Conservation (phyloP, 2,113 vertebrate species). For the Hypanus sabinus region DNA sequence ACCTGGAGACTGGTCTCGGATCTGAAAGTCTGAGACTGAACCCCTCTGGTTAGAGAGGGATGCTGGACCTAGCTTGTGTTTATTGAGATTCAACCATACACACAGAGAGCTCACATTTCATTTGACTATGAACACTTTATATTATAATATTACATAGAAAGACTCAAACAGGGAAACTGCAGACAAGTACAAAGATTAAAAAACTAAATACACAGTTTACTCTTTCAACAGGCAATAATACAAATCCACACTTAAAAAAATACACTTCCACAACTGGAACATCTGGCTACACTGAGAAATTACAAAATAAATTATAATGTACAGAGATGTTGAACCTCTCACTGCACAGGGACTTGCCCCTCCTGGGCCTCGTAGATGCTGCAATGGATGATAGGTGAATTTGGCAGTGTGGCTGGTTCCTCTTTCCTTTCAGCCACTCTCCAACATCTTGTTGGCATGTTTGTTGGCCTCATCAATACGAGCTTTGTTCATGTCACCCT, state of each 20-base stretch:
- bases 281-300: constrained; percentile 17
- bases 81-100: neutral
- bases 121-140: neutral
- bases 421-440: constrained; percentile 42
- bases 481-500: constrained; percentile 60
- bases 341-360: neutral
- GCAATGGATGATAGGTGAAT: neutral
- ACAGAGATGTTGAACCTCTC: constrained; percentile 24
- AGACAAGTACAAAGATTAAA: neutral
- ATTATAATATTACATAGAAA: constrained; percentile 24
- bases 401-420: neutral
- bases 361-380: constrained; percentile 6
- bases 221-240: constrained; percentile 23
- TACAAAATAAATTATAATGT: constrained; percentile 24
- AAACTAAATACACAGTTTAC: constrained; percentile 24
- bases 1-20: too few relatives aligned
- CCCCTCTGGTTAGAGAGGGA: neutral
- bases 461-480: constrained; percentile 67
- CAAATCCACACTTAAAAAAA: constrained; percentile 25
- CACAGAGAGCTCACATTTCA: neutral
- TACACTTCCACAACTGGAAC: constrained; percentile 28
- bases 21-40: neutral
- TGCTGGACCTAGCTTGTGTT: neutral
- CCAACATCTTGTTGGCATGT: constrained; percentile 55
- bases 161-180: neutral